Evolutionary conservation across 2,888 invertebrate species (phyloP).

Genomic region (Lepidocyrtoides sp.): DNA sequence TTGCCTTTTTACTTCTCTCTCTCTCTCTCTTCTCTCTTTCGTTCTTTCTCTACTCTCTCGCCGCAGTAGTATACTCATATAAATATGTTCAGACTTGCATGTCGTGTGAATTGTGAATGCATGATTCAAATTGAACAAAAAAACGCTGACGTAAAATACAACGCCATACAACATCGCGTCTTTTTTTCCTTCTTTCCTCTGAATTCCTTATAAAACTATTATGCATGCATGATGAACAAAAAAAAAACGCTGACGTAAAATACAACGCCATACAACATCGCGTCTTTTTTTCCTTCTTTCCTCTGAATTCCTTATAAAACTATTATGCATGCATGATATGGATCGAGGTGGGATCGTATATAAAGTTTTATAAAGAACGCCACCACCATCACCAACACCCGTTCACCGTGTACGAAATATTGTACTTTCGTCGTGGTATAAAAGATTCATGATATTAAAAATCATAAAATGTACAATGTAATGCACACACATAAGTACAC

Average conservation of each 20-base stretch:
- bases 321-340: neutral
- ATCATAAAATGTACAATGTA: constrained; percentile 33
- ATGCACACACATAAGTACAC: neutral
- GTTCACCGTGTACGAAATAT: constrained; percentile 5
- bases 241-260: constrained; percentile 68
- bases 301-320: constrained; percentile 9
- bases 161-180: constrained; percentile 59
- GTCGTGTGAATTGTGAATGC: neutral
- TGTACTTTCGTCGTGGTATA: constrained; percentile 8
- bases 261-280: constrained; percentile 53
- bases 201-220: constrained; percentile 13
- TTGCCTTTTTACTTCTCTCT: neutral
- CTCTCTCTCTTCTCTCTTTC: neutral
- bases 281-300: constrained; percentile 59
- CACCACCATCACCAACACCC: constrained; percentile 23
- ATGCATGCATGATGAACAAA: constrained; percentile 41
- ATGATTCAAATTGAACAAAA: constrained; percentile 64
- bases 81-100: neutral
- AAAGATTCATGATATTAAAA: constrained; percentile 64
- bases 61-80: neutral
- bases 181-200: constrained; percentile 46
- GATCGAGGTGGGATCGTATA: neutral
- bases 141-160: constrained; percentile 67
- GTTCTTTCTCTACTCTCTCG: neutral
- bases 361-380: neutral